Percentiles rank a stretch among this genome's conserved stretches.
phyloP scores from a whole-genome alignment of 2,797 vertebrate genomes.

The Gobio occitaniae region DNA sequence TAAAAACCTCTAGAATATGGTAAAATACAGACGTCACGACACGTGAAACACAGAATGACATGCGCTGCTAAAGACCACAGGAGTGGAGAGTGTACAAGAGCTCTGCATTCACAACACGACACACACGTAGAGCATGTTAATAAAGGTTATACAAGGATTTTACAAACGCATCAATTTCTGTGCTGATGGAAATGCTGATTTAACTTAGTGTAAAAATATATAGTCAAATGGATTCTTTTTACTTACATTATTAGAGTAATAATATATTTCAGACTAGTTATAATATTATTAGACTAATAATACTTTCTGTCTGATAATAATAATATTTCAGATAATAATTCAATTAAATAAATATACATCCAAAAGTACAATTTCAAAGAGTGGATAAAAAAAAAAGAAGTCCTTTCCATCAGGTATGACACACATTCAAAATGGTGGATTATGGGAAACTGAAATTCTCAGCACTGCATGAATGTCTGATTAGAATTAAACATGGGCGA shows the following conservation, averaged over 20 bases:
- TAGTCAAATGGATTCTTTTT: slow-evolving; percentile 24
- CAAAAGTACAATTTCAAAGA: not conserved
- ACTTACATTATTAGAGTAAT: slow-evolving; percentile 17
- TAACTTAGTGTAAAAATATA: slow-evolving; percentile 26
- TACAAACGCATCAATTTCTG: slow-evolving; percentile 46
- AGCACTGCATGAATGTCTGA: not conserved
- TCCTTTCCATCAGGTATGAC: not conserved
- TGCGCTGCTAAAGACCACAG: slow-evolving; percentile 73
- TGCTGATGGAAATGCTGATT: slow-evolving; percentile 50
- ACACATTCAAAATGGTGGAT: not conserved
- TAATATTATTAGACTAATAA: slow-evolving; percentile 3
- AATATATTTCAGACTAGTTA: not conserved
- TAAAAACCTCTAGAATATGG: slow-evolving; percentile 75
- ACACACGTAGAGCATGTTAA: slow-evolving; percentile 66
- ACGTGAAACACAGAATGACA: slow-evolving; percentile 74
- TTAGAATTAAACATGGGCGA: not conserved
- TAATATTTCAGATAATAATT: slow-evolving; percentile 61
- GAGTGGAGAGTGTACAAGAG: slow-evolving; percentile 61
- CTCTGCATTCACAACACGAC: slow-evolving; percentile 69
- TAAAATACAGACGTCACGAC: slow-evolving; percentile 66
- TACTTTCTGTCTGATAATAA: not conserved
- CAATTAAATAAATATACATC: slow-evolving; percentile 33
- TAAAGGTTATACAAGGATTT: slow-evolving; percentile 60
- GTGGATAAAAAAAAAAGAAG: not conserved
- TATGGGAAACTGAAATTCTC: not conserved